Percentiles rank a stretch among this genome's conserved stretches.
Evolutionary conservation across 2,888 invertebrate genomes (phyloP).

Genomic region (Acronicta aceris): DNA sequence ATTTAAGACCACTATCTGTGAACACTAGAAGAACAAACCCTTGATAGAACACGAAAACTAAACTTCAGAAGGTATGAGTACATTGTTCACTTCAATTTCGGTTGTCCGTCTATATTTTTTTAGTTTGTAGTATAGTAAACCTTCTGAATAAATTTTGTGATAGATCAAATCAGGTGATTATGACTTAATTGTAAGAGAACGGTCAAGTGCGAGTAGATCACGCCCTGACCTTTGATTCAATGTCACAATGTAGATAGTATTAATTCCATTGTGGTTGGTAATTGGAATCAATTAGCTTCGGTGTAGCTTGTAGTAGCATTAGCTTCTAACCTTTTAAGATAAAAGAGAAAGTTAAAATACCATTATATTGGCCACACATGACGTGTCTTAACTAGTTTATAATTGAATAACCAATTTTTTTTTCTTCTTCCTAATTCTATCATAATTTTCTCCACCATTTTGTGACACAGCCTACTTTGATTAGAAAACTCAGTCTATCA

Average conservation of each 20-base stretch:
- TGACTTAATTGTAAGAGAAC: conserved; percentile 26
- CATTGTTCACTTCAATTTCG: neutral
- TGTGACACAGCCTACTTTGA: too few species aligned
- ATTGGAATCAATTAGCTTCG: conserved; percentile 26
- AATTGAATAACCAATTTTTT: too few species aligned
- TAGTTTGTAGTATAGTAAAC: neutral
- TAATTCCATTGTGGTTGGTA: conserved; percentile 29
- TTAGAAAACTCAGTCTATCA: too few species aligned
- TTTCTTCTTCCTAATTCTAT: too few species aligned
- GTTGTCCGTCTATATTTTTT: neutral
- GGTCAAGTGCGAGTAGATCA: conserved; percentile 53
- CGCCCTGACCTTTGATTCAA: conserved; percentile 40
- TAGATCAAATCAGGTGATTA: conserved; percentile 39
- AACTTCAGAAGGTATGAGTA: too few species aligned
- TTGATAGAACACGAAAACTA: too few species aligned
- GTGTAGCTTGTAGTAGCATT: conserved; percentile 15
- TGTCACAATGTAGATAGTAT: conserved; percentile 28
- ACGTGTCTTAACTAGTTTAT: too few species aligned
- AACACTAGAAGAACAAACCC: too few species aligned
- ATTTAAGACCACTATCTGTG: too few species aligned
- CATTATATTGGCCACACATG: neutral
- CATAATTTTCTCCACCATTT: too few species aligned
- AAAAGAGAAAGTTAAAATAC: conserved; percentile 30
- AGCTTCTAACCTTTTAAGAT: conserved; percentile 26
- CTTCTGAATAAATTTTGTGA: conserved; percentile 13